phyloP scores from a whole-genome alignment of 2,797 vertebrate genomes.

The Balearica regulorum region DNA sequence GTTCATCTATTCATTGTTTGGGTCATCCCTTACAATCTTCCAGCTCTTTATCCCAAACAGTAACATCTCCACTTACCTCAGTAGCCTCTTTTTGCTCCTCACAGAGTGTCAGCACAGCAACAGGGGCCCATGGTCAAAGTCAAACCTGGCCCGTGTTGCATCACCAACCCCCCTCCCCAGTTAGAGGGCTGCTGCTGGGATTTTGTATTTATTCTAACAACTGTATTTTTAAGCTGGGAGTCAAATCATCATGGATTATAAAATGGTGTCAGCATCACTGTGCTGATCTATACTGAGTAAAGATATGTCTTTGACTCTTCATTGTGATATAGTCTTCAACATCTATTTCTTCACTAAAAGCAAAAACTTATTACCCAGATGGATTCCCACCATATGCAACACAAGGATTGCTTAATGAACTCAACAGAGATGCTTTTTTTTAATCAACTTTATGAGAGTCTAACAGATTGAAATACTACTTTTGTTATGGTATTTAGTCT shows the following conservation, averaged over 20 bases:
- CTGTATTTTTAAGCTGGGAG: not conserved
- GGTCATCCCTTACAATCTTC: not conserved
- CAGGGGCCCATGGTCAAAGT: not conserved
- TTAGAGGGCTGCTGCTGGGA: not conserved
- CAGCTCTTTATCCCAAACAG: not conserved
- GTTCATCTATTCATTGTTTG: not conserved
- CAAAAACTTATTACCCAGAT: not conserved
- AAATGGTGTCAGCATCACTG: not conserved
- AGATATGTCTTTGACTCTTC: not conserved
- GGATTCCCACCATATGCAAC: not conserved
- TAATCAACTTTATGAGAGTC: not conserved
- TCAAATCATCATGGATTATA: not conserved
- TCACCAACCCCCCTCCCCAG: not conserved
- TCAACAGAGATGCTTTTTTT: not conserved
- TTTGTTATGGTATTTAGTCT: not conserved
- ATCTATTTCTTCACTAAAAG: not conserved
- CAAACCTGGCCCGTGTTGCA: not conserved
- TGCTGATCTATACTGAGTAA: not conserved
- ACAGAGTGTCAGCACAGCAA: not conserved
- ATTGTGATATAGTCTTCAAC: not conserved
- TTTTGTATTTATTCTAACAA: not conserved
- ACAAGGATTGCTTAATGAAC: not conserved
- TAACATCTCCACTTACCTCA: not conserved
- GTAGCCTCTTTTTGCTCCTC: not conserved
- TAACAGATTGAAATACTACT: not conserved